Evolutionary conservation across 2,888 invertebrate species (phyloP).

Genomic region (Argyra leucocephala): DNA sequence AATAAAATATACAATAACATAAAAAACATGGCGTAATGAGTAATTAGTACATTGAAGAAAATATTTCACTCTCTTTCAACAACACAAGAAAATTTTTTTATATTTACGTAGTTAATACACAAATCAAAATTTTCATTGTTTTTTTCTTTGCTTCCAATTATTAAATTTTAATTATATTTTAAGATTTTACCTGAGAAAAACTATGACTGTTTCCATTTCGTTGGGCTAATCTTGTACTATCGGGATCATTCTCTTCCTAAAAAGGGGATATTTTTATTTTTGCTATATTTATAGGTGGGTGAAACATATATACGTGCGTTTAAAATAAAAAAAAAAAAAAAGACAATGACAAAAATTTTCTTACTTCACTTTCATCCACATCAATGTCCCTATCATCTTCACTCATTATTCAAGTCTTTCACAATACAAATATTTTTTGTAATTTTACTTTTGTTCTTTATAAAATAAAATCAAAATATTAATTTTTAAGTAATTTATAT

Average conservation of each 20-base stretch:
- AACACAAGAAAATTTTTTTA: slow-evolving; percentile 10
- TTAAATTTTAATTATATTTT: slow-evolving; percentile 10
- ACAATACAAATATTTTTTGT: background rate
- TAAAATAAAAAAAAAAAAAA: slow-evolving; percentile 19
- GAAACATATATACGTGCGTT: background rate
- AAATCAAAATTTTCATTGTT: background rate
- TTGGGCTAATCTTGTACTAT: slow-evolving; percentile 50
- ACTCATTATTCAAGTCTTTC: slow-evolving; percentile 55
- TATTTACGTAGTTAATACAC: slow-evolving; percentile 5
- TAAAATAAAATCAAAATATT: background rate
- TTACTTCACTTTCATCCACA: slow-evolving; percentile 82
- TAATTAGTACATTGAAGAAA: background rate
- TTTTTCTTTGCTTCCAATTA: no score
- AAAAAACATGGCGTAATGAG: slow-evolving; percentile 11
- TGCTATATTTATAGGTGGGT: background rate
- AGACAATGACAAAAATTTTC: slow-evolving; percentile 39
- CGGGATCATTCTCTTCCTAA: slow-evolving; percentile 74
- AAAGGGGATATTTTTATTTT: slow-evolving; percentile 27
- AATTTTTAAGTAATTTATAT: background rate
- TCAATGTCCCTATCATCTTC: slow-evolving; percentile 93
- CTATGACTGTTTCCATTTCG: slow-evolving; percentile 60
- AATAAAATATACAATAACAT: background rate
- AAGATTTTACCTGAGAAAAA: slow-evolving; percentile 60
- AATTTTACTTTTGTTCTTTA: background rate
- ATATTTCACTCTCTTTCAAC: background rate